Base-by-base conservation (phyloP, 2,888 invertebrate genomes). In the Serrognathus titanus region DNA sequence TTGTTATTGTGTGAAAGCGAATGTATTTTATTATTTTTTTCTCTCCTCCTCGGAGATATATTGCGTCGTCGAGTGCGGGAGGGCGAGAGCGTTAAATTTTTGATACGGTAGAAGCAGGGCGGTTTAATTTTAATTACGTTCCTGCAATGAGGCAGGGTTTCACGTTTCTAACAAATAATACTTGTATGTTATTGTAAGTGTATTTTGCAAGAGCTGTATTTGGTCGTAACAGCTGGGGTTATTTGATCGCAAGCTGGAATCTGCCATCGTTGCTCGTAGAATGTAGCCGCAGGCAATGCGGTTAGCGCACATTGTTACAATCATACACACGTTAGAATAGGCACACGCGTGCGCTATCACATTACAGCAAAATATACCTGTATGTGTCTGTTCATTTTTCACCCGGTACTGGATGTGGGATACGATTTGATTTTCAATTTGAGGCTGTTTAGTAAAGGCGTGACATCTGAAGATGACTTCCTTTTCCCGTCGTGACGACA, bases 271-370 rank as follows among this genome's bases (percentile, higher is more conserved):
- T 58, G 41, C 55, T 71, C 66, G 64, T 68, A 69, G 66, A 68
- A 73, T 70, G 63, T 71, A 67, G 68, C 75, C 71, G 63, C 68
- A 67, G 71, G 75, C 74, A 66, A 73, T 75, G 75, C 75, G 73
- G 75, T 74, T 73, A 73, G 70, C 70, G 70, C 71, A 68, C 69
- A 72, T 71, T 73, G 72, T 72, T 70, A 69, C 71, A 69, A 70
- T 70, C 68, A 68, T 68, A 69, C 70, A 63, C 64, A 65, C 63
- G 58, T 63, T 63, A 61, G 63, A 63, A 61, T 63, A 62, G 61
- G 58, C 53, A 51, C 52, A 62, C 63, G 61, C 63, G 61, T 60
- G 61, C 61, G 61, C 58, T 53, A 56, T 59, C 55, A 45, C 55
- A 55, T 56, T 53, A 31, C 24, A 31, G 24, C 24, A 31, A 31